Conservation (phyloP, 2,888 invertebrate genomes). For the Limnephilus lunatus region DNA sequence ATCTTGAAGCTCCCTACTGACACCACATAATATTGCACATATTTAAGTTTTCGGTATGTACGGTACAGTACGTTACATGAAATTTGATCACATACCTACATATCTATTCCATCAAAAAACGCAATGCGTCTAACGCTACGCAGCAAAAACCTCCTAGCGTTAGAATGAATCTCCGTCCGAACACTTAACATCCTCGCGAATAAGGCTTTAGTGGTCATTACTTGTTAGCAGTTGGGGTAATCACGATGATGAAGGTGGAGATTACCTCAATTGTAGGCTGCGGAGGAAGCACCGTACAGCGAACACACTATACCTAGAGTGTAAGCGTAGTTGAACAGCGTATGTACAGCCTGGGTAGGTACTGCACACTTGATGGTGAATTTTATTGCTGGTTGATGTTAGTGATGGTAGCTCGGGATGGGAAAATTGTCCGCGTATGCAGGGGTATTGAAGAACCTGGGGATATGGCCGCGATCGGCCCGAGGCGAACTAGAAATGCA, state of each 20-base stretch:
- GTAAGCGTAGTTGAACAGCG: background rate
- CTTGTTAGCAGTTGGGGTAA: background rate
- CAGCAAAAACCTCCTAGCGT: no score
- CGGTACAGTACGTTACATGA: no score
- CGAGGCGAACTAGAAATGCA: background rate
- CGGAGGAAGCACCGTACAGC: background rate
- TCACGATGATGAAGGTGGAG: conserved; percentile 3
- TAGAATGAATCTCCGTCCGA: background rate
- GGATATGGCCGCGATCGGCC: background rate
- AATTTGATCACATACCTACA: no score
- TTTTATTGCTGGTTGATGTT: background rate
- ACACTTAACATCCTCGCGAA: background rate
- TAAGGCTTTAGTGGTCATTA: conserved; percentile 11
- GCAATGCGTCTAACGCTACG: no score
- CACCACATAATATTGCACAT: no score
- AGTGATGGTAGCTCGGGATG: background rate
- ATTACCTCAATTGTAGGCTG: conserved; percentile 25
- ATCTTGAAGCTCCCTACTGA: no score
- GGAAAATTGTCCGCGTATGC: background rate
- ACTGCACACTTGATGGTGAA: background rate
- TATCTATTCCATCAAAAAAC: no score
- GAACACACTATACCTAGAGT: no score
- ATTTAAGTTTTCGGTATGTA: no score
- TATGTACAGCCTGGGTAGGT: background rate
- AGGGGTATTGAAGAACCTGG: background rate